These are phyloP conservation scores for Lophius americanus DNA, from an alignment of 2,797 vertebrate species.

Conservation along the genomic window DNA sequence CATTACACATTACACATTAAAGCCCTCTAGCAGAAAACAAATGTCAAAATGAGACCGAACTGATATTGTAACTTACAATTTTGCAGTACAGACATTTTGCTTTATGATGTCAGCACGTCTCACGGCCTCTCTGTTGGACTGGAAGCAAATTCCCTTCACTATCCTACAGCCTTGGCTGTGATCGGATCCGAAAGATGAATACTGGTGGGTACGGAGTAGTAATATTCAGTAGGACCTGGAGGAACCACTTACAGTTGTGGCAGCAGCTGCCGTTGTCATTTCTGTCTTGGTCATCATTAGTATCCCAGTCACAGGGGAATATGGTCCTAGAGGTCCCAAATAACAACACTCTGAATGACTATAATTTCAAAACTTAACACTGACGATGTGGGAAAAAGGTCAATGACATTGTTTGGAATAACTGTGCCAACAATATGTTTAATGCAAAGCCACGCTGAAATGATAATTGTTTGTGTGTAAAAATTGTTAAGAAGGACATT, in stretches of 20 bases:
- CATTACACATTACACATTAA: no score
- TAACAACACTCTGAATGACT: slow-evolving; percentile 45
- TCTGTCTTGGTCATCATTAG: slow-evolving; percentile 67
- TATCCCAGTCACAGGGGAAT: slow-evolving; percentile 66
- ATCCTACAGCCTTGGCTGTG: slow-evolving; percentile 34
- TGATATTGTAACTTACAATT: slow-evolving; percentile 23
- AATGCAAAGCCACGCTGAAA: slow-evolving; percentile 1
- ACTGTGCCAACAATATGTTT: background rate
- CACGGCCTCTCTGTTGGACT: slow-evolving; percentile 8
- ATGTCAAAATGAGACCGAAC: slow-evolving; percentile 6
- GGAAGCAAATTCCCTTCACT: slow-evolving; percentile 37
- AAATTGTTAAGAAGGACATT: no score
- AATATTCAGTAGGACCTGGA: slow-evolving; percentile 49
- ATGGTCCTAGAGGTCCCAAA: slow-evolving; percentile 54
- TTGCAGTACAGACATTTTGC: slow-evolving; percentile 21
- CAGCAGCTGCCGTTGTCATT: slow-evolving; percentile 61
- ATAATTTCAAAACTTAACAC: slow-evolving; percentile 45
- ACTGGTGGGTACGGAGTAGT: slow-evolving; percentile 26
- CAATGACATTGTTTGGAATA: slow-evolving; percentile 1
- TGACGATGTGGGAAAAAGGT: slow-evolving; percentile 24
- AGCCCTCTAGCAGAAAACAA: no score
- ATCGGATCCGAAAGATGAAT: slow-evolving; percentile 49
- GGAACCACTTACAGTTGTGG: slow-evolving; percentile 60
- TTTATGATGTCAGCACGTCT: slow-evolving; percentile 31
- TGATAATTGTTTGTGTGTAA: background rate